Evolutionary conservation across 2,888 invertebrate species (phyloP).

Genomic region (Lypha dubia): DNA sequence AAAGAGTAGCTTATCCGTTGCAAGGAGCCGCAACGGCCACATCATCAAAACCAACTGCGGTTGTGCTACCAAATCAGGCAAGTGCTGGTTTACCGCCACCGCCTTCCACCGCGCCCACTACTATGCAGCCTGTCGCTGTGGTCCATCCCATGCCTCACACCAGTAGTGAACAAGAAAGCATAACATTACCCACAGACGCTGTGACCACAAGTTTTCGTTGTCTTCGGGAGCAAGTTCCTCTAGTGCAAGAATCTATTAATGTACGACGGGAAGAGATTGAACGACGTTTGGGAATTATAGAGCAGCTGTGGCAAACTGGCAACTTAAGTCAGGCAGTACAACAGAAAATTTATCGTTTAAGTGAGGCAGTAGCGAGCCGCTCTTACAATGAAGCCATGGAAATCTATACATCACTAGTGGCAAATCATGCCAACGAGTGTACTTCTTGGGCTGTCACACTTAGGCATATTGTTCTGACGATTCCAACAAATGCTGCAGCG

Average conservation of each 20-base stretch:
- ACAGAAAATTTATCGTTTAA: slow-evolving; percentile 76
- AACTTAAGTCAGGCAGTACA: slow-evolving; percentile 75
- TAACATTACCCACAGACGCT: slow-evolving; percentile 73
- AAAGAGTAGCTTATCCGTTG: slow-evolving; percentile 81
- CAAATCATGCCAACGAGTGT: slow-evolving; percentile 77
- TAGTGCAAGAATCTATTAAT: slow-evolving; percentile 75
- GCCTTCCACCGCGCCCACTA: slow-evolving; percentile 67
- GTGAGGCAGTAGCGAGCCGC: slow-evolving; percentile 73
- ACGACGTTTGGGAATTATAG: slow-evolving; percentile 76
- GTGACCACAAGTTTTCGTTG: slow-evolving; percentile 71
- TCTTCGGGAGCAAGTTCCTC: slow-evolving; percentile 74
- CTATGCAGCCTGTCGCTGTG: slow-evolving; percentile 76
- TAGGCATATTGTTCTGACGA: slow-evolving; percentile 77
- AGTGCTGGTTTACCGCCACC: slow-evolving; percentile 69
- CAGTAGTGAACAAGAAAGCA: slow-evolving; percentile 56
- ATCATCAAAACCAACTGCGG: slow-evolving; percentile 78
- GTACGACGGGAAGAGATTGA: slow-evolving; percentile 77
- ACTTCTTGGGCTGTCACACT: slow-evolving; percentile 77
- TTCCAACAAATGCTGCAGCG: slow-evolving; percentile 70
- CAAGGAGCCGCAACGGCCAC: slow-evolving; percentile 73
- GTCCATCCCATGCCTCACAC: slow-evolving; percentile 77
- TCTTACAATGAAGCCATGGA: slow-evolving; percentile 77
- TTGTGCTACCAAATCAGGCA: slow-evolving; percentile 77
- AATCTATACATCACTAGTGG: slow-evolving; percentile 76
- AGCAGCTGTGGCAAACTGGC: slow-evolving; percentile 77